Evolutionary conservation across 2,888 invertebrate genomes (phyloP), one percentile per base, ranked within the genome.

Genomic region (Drosophila robusta): DNA sequence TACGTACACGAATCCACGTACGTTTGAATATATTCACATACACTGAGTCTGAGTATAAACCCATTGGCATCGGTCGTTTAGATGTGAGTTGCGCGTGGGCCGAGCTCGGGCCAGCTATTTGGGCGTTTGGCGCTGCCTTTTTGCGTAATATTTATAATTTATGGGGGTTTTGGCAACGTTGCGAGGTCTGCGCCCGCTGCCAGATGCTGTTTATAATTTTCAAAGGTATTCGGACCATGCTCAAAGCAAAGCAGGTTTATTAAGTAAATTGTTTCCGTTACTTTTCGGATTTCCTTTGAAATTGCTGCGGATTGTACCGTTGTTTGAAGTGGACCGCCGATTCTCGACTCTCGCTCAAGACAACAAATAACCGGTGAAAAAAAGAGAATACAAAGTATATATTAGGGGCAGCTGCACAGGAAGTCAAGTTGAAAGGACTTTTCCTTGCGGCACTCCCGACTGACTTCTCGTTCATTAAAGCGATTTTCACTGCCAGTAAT

Each of bases 241-340:
- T 60, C 38, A 60, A 46, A 71, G 71, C 71, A 60, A 49, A 44
- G 62, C 58, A 65, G 72, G 68, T 79, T 81, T 81, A 81, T 81
- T 79, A 77, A 81, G 69, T 81, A 81, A 81, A 81, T 81, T 79
- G 81, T 79, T 79, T 81, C 81, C 81, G 77, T 81, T 80, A 71
- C 74, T 79, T 81, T 68, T 49, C 64, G 81, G 68, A 79, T 75
- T 70, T 81, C 77, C 67, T 80, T 71, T 67, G 63, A 70, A 78
- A 78, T 60, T 56, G 47, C 62, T 64, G 76, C 47, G 64, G 45
- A 65, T 61, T 65, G 49, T 46, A 46, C 36, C 38, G 29, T 42
- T 60, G 51, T 74, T 70, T 79, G 70, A 78, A 76, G 76, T 79
- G 73, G 70, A 29, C 75, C 22, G 26, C 42, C 29, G 29, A 32